Evolutionary conservation across 2,113 vertebrate species (phyloP).

Genomic region (Charina bottae): DNA sequence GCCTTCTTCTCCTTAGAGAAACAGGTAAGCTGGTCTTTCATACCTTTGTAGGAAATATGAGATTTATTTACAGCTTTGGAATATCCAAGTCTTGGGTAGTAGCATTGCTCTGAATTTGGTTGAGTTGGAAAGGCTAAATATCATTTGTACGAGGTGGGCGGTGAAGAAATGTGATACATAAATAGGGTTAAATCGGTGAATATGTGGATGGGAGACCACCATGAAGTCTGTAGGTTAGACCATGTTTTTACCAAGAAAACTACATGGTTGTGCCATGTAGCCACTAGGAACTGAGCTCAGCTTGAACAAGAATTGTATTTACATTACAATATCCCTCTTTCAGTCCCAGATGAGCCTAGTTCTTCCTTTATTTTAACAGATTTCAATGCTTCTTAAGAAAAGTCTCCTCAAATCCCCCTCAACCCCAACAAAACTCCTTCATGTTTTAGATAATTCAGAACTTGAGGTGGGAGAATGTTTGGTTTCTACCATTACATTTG

Average conservation of each 20-base stretch:
- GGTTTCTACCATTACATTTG: background rate
- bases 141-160: too few species aligned
- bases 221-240: background rate
- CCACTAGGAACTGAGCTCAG: background rate
- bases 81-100: background rate
- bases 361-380: background rate
- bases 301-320: background rate
- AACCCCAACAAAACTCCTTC: background rate
- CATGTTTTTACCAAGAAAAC: too few species aligned
- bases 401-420: background rate
- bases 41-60: background rate
- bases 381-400: background rate
- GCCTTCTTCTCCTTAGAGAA: background rate
- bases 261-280: background rate
- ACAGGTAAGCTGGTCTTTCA: background rate
- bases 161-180: too few species aligned
- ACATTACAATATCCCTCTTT: background rate
- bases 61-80: background rate
- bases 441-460: background rate
- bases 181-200: background rate
- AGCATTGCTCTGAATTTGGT: background rate
- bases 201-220: background rate
- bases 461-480: background rate
- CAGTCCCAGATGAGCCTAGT: background rate
- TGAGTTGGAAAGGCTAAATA: background rate